Percentiles rank a stretch among this genome's conserved stretches.
Evolutionary conservation across 2,888 invertebrate species (phyloP).

Genomic region (Hydroisotoma schaefferi): DNA sequence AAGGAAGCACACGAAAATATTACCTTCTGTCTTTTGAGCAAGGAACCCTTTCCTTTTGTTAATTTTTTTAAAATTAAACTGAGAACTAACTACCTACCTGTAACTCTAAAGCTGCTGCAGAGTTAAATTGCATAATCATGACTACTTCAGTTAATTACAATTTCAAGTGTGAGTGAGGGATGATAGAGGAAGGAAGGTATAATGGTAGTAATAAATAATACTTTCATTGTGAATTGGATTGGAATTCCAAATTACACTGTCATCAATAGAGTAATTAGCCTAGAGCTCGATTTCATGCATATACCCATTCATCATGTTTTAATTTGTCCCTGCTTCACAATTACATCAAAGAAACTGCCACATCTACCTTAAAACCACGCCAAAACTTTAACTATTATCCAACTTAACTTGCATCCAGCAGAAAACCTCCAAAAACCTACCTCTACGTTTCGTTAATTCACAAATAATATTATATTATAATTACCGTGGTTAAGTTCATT

Average conservation of each 20-base stretch:
- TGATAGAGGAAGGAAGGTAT: slow-evolving; percentile 3
- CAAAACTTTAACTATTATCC: too few relatives aligned
- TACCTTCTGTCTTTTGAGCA: too few relatives aligned
- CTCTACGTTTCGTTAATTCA: too few relatives aligned
- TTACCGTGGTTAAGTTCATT: too few relatives aligned
- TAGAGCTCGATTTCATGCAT: slow-evolving; percentile 4
- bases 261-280: slow-evolving; percentile 18
- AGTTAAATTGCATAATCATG: slow-evolving; percentile 4
- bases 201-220: slow-evolving; percentile 12
- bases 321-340: too few relatives aligned
- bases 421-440: too few relatives aligned
- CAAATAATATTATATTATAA: too few relatives aligned
- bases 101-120: slow-evolving; percentile 4
- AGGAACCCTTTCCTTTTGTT: too few relatives aligned
- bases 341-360: too few relatives aligned
- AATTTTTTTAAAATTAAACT: slow-evolving; percentile 18
- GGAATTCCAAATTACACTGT: slow-evolving; percentile 14
- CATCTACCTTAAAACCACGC: too few relatives aligned
- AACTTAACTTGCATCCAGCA: too few relatives aligned
- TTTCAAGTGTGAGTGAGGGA: background rate
- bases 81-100: too few relatives aligned
- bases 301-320: background rate
- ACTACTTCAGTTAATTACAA: slow-evolving; percentile 8
- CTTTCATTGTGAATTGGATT: slow-evolving; percentile 16
- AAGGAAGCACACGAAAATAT: slow-evolving; percentile 13